phyloP scores from a whole-genome alignment of 2,888 invertebrate species.

The Eristalis intricaria region DNA sequence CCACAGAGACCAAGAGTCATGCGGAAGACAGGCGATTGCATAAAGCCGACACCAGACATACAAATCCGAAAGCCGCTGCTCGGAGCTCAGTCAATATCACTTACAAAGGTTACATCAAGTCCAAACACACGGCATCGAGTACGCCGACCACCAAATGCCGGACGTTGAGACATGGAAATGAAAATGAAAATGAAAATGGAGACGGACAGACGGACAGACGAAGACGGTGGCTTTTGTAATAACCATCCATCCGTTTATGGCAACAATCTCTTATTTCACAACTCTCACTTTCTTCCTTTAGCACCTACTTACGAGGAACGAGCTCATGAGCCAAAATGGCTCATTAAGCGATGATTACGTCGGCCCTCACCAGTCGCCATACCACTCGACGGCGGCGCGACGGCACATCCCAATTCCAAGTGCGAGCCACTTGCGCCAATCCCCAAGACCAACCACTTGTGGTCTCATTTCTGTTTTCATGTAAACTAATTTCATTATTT shows the following conservation, averaged over 20 bases:
- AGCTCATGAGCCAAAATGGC: slow-evolving; percentile 55
- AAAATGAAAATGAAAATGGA: neutral
- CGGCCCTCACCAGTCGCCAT: neutral
- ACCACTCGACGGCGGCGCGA: neutral
- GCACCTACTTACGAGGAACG: slow-evolving; percentile 55
- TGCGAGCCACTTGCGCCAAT: neutral
- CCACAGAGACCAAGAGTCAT: neutral
- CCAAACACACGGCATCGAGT: slow-evolving; percentile 7
- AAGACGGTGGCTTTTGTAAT: slow-evolving; percentile 16
- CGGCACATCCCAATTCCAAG: slow-evolving; percentile 25
- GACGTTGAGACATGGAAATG: neutral
- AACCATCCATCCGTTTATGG: slow-evolving; percentile 18
- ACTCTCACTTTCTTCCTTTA: slow-evolving; percentile 68
- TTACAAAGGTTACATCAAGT: slow-evolving; percentile 35
- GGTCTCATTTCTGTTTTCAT: neutral
- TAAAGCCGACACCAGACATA: neutral
- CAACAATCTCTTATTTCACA: slow-evolving; percentile 55
- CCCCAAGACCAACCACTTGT: slow-evolving; percentile 15
- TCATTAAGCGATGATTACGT: slow-evolving; percentile 63
- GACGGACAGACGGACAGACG: neutral
- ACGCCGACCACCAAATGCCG: neutral
- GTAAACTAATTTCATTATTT: slow-evolving; percentile 28
- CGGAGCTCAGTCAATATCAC: neutral
- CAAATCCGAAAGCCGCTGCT: neutral
- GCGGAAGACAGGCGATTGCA: neutral